A percentile compares a stretch with the other conserved stretches of the same genome.
Conservation (phyloP, 2,888 invertebrate species). For the Microplitis deprimator region DNA sequence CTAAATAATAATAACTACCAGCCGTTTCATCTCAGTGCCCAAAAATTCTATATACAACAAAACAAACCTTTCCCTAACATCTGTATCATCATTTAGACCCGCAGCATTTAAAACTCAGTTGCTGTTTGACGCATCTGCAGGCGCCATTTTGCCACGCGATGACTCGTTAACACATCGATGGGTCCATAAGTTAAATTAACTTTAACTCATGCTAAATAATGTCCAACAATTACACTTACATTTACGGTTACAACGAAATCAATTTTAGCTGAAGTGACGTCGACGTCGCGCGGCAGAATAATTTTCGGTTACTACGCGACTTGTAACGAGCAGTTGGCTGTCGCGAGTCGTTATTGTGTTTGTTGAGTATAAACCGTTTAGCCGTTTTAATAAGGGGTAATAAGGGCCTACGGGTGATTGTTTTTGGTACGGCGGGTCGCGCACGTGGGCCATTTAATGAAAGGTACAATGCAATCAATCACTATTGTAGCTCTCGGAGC, state of each 20-base stretch:
- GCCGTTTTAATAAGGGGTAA: too few species aligned
- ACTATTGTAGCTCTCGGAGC: slow-evolving; percentile 52
- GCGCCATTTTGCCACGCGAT: slow-evolving; percentile 26
- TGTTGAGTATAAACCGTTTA: too few species aligned
- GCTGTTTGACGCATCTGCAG: slow-evolving; percentile 1
- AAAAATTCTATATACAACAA: background rate
- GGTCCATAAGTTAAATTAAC: slow-evolving; percentile 21
- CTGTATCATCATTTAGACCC: slow-evolving; percentile 67
- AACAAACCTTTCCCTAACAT: slow-evolving; percentile 61
- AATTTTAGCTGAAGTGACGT: too few species aligned
- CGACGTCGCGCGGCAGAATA: too few species aligned
- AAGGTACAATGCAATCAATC: slow-evolving; percentile 55
- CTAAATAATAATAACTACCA: slow-evolving; percentile 59
- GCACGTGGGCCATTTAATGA: slow-evolving; percentile 26
- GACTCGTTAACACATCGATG: slow-evolving; percentile 36
- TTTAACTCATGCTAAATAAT: background rate
- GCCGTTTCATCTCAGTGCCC: slow-evolving; percentile 50
- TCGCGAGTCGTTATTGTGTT: too few species aligned
- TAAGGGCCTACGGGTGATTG: too few species aligned
- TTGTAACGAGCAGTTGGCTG: too few species aligned
- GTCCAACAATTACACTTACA: too few species aligned
- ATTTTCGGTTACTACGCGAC: too few species aligned
- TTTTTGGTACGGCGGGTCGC: too few species aligned
- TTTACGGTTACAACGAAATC: too few species aligned
- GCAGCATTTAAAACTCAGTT: slow-evolving; percentile 61